These are phyloP conservation scores for Otis tarda DNA, from an alignment of 2,113 vertebrate genomes.

Conservation along the genomic window DNA sequence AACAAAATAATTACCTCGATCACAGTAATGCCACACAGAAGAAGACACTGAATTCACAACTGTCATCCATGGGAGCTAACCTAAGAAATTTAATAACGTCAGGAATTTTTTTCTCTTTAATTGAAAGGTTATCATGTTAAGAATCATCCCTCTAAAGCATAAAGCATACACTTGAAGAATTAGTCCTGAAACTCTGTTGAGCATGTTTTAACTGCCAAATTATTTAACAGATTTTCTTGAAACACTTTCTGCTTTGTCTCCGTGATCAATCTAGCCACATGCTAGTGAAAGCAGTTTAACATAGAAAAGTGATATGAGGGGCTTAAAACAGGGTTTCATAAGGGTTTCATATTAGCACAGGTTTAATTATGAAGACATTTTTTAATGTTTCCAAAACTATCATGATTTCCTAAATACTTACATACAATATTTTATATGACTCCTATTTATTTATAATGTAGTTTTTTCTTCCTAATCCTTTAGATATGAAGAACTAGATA, in stretches of 20 bases:
- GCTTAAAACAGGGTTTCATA: neutral
- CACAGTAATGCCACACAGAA: neutral
- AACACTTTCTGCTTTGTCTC: neutral
- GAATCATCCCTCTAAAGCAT: neutral
- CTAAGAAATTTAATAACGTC: neutral
- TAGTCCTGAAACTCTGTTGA: neutral
- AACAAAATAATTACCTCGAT: conserved; percentile 38
- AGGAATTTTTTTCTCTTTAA: neutral
- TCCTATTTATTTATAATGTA: neutral
- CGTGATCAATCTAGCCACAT: neutral
- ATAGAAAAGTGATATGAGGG: neutral
- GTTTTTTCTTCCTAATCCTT: neutral
- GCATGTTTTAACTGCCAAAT: neutral
- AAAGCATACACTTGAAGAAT: neutral
- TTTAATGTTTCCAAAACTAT: neutral
- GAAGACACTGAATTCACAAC: neutral
- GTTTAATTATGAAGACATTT: neutral
- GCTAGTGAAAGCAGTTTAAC: neutral
- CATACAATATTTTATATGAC: neutral
- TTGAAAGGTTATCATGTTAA: neutral
- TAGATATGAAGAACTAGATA: neutral
- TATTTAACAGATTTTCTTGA: neutral
- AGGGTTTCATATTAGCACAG: neutral
- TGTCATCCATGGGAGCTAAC: neutral
- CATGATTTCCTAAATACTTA: neutral